Percentiles rank a stretch among this genome's conserved stretches.
These are phyloP conservation scores for Leucoraja ocellata DNA, from an alignment of 2,797 vertebrate genomes.

Conservation along the genomic window DNA sequence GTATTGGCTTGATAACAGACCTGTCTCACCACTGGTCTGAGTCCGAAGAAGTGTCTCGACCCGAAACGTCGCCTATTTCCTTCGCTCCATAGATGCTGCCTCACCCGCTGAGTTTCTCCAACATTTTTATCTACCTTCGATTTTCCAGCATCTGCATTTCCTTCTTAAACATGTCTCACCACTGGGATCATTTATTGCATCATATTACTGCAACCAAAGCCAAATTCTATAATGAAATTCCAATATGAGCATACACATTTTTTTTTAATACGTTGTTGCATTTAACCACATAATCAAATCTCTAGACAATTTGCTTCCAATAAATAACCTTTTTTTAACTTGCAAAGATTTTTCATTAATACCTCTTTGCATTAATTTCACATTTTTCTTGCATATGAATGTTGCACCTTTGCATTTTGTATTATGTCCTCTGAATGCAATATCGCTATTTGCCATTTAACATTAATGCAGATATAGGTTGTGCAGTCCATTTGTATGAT, in stretches of 20 bases:
- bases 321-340: background rate
- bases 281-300: background rate
- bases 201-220: background rate
- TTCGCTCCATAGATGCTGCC: too few species aligned
- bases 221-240: background rate
- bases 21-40: too few species aligned
- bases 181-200: background rate
- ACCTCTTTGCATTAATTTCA: background rate
- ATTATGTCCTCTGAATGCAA: background rate
- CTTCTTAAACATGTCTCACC: too few species aligned
- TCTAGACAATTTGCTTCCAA: background rate
- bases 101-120: too few species aligned
- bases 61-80: too few species aligned
- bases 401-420: background rate
- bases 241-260: background rate
- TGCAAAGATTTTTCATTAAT: conserved; percentile 1
- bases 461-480: background rate
- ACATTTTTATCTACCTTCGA: too few species aligned
- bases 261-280: too few species aligned
- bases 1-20: background rate
- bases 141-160: too few species aligned
- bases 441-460: background rate
- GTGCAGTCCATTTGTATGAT: background rate
- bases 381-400: background rate
- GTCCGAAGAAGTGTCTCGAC: too few species aligned